Evolutionary conservation across 1,140 invertebrate genomes (phyloP).

Genomic region (Bombus turneri): DNA sequence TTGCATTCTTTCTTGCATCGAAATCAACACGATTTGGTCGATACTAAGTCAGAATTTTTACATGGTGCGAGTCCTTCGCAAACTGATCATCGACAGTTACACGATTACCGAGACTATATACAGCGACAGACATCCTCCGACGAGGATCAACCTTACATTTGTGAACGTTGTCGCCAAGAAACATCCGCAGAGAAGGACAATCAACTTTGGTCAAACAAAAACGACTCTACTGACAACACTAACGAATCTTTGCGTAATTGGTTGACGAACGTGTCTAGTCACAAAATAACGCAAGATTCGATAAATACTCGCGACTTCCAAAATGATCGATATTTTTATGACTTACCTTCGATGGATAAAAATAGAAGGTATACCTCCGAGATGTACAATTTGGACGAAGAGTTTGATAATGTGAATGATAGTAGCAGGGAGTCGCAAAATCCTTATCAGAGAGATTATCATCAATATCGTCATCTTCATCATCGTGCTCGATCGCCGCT

Average conservation of each 20-base stretch:
- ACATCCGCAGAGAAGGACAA: not conserved
- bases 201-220: not conserved
- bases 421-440: constrained; percentile 58
- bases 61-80: not conserved
- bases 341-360: not conserved
- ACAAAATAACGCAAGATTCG: not conserved
- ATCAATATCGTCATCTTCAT: constrained; percentile 5
- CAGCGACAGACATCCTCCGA: constrained; percentile 21
- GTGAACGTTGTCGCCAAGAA: constrained; percentile 52
- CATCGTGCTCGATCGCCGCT: not conserved
- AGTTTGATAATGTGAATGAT: constrained; percentile 36
- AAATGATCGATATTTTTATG: not conserved
- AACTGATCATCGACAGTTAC: not conserved
- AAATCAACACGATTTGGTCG: not conserved
- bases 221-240: constrained; percentile 15
- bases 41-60: not conserved
- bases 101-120: not conserved
- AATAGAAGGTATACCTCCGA: not conserved
- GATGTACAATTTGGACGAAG: constrained; percentile 13
- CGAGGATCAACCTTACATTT: constrained; percentile 50
- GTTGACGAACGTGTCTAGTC: constrained; percentile 45
- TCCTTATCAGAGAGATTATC: constrained; percentile 5
- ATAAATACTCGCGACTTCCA: not conserved
- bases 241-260: constrained; percentile 55
- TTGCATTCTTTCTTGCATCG: not conserved